phyloP scores from a whole-genome alignment of 2,113 vertebrate genomes.

The Elanoides forficatus region DNA sequence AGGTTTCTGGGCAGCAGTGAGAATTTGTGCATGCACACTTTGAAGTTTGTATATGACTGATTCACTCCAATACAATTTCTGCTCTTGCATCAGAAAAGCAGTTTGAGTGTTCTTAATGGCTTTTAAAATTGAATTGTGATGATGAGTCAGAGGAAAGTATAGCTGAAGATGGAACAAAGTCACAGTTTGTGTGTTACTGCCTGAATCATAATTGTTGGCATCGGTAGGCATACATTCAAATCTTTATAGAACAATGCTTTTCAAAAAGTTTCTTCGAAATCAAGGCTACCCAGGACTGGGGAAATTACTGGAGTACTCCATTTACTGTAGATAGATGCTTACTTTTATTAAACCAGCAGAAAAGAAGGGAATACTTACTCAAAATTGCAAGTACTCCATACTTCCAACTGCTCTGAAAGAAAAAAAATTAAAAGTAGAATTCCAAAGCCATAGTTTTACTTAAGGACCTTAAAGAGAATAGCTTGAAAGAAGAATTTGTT shows the following conservation, averaged over 20 bases:
- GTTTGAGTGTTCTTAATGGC: constrained; percentile 41
- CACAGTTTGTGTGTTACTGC: neutral
- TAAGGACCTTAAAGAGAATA: neutral
- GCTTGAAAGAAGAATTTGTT: neutral
- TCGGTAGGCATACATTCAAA: neutral
- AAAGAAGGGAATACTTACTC: neutral
- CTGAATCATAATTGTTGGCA: constrained; percentile 44
- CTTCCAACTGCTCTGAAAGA: neutral
- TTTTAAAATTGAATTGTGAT: constrained; percentile 57
- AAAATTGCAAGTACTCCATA: neutral
- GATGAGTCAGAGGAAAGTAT: constrained; percentile 60
- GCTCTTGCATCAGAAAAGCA: constrained; percentile 26
- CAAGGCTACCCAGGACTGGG: constrained; percentile 4
- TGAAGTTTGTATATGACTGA: neutral
- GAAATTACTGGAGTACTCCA: constrained; percentile 1
- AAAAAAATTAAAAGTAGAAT: neutral
- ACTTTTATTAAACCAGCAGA: constrained; percentile 3
- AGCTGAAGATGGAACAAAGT: constrained; percentile 47
- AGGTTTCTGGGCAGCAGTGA: neutral
- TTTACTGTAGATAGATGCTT: neutral
- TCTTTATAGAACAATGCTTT: constrained; percentile 23
- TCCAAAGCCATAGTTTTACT: neutral
- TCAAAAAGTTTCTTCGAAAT: constrained; percentile 48
- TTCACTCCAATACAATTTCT: constrained; percentile 24
- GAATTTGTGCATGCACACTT: neutral